phyloP scores from a whole-genome alignment of 2,113 vertebrate genomes.

The Colius striatus region DNA sequence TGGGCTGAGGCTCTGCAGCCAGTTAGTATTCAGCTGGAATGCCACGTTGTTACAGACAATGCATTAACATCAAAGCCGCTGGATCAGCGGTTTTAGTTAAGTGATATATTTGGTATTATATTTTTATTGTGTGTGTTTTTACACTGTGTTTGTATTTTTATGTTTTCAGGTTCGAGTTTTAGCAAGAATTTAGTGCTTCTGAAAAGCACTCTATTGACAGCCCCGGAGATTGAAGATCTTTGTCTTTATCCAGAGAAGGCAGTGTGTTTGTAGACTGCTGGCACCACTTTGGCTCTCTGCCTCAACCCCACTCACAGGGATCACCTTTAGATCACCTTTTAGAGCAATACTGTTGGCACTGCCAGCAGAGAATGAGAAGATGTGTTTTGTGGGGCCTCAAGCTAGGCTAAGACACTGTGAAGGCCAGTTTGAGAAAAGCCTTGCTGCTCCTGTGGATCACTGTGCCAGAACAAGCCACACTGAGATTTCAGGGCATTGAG shows the following conservation, averaged over 20 bases:
- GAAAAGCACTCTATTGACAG: slow-evolving; percentile 16
- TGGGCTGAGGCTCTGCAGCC: background rate
- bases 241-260: background rate
- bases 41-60: background rate
- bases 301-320: background rate
- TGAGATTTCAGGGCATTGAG: background rate
- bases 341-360: background rate
- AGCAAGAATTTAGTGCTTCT: slow-evolving; percentile 47
- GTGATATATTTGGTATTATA: slow-evolving; percentile 56
- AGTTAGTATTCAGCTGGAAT: slow-evolving; percentile 39
- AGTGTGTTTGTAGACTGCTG: background rate
- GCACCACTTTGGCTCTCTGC: background rate
- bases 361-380: background rate
- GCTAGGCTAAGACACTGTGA: background rate
- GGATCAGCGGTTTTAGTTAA: slow-evolving; percentile 62
- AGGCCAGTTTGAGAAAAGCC: background rate
- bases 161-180: slow-evolving; percentile 34
- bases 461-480: background rate
- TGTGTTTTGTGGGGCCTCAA: background rate
- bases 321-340: background rate
- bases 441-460: background rate
- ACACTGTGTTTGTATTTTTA: slow-evolving; percentile 54
- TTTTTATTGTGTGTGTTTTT: slow-evolving; percentile 54
- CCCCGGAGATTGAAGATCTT: background rate
- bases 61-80: slow-evolving; percentile 55